Percentiles rank a stretch among this genome's conserved stretches.
phyloP scores from a whole-genome alignment of 2,797 vertebrate genomes.

The Molossus molossus region DNA sequence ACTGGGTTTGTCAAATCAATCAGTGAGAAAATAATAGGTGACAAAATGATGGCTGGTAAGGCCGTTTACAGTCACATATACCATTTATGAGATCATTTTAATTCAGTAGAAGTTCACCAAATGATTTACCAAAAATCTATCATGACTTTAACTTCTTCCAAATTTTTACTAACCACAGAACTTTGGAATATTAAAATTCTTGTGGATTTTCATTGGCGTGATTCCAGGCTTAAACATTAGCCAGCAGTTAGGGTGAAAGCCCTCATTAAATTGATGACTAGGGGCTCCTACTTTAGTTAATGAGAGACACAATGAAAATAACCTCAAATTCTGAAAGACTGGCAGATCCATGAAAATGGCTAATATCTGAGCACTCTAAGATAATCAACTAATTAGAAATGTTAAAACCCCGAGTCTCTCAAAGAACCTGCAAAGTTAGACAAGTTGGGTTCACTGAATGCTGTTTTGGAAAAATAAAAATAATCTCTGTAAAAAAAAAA shows the following conservation, averaged over 20 bases:
- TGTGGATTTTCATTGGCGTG: background rate
- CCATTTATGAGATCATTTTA: background rate
- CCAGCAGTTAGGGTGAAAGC: background rate
- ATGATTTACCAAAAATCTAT: slow-evolving; percentile 2
- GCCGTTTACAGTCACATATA: background rate
- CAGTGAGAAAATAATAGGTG: slow-evolving; percentile 24
- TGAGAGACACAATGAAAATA: background rate
- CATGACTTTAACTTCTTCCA: background rate
- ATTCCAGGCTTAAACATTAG: slow-evolving; percentile 25
- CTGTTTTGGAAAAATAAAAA: slow-evolving; percentile 22
- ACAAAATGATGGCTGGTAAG: slow-evolving; percentile 14
- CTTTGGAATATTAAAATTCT: slow-evolving; percentile 34
- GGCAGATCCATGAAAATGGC: background rate
- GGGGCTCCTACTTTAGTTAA: background rate
- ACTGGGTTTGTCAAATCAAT: background rate
- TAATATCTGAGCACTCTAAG: background rate
- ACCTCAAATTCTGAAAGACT: background rate
- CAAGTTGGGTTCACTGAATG: background rate
- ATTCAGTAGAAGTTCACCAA: slow-evolving; percentile 2
- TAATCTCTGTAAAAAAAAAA: background rate
- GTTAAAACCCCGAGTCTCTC: background rate
- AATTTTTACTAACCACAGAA: slow-evolving; percentile 16
- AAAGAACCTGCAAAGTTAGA: slow-evolving; percentile 27
- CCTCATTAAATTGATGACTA: background rate
- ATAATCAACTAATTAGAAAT: background rate